Conservation (phyloP, 2,797 vertebrate species). For the Pteronotus mesoamericanus region DNA sequence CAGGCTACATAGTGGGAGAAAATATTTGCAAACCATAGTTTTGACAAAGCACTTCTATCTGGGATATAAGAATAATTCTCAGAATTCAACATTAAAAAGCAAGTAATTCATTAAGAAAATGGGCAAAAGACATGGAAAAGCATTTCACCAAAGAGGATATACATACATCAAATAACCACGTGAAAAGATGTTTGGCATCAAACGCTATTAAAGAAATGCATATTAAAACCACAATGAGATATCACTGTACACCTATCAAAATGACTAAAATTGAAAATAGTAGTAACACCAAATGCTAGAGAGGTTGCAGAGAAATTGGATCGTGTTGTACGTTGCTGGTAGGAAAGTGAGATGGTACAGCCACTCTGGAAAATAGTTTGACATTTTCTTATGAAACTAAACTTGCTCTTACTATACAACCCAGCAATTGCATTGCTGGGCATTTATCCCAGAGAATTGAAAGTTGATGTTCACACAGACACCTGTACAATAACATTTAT, state of each 20-base stretch:
- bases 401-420: neutral
- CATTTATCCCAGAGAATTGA: slow-evolving; percentile 12
- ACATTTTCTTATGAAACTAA: neutral
- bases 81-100: neutral
- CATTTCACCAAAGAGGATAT: neutral
- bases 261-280: neutral
- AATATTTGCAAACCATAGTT: neutral
- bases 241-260: neutral
- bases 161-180: neutral
- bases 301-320: neutral
- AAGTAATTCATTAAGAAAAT: neutral
- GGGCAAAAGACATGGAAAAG: neutral
- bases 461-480: neutral
- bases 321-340: neutral
- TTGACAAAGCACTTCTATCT: neutral
- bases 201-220: neutral
- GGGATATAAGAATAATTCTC: neutral
- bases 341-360: neutral
- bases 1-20: neutral
- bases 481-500: neutral
- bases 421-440: neutral
- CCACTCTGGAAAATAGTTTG: neutral
- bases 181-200: neutral
- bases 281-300: neutral
- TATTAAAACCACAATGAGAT: neutral